Evolutionary conservation across 1,140 invertebrate genomes (phyloP), one percentile per base, ranked within the genome.

Genomic region (Trichomalopsis sarcophagae): DNA sequence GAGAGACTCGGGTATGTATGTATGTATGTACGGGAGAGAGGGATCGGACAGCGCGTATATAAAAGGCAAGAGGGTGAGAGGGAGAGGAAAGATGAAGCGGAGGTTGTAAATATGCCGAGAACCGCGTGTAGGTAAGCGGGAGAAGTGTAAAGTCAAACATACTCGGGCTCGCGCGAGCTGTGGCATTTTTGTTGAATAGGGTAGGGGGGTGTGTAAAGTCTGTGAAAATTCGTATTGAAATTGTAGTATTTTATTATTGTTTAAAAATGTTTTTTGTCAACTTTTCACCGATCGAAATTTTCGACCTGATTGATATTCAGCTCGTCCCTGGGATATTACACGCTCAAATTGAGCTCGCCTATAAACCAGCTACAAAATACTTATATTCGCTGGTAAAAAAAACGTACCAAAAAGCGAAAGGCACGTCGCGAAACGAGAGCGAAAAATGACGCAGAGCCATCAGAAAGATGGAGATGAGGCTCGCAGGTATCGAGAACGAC

Each of bases 31-130:
- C 5, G 68, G n/a, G 17, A 69, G 73, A 33, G 73, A 33, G 73
- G 33, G 30, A 36, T 86, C 86, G 79, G 84, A 88, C 75, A 76
- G 76, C 78, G 87, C 33, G 33, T 36, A 36, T 36, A 36, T 80
- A 84, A 87, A 87, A 88, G 85, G 79, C 85, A 84, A 79, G 87
- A 87, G 82, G 86, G 85, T 79, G 47, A 50, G 66, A 33, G n/a
- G 21, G 71, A 69, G 81, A 14, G 7, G 30, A 21, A 23, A 14
- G 23, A 55, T 27, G 44, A 75, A 50, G 27, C 10, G 13, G 21
- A 82, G 30, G 55, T 62, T 62, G 55, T 62, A 62, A 62, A 62
- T 62, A 62, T 62, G 55, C 55, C 55, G 21, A 62, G 55, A 62
- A 62, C 17, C 55, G 55, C 55, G 55, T 62, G 55, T 62, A 62